These are phyloP conservation scores for Rhopilema esculentum DNA, from an alignment of 30 jellyfish, hydroid and myxozoan genomes.

Conservation along the genomic window DNA sequence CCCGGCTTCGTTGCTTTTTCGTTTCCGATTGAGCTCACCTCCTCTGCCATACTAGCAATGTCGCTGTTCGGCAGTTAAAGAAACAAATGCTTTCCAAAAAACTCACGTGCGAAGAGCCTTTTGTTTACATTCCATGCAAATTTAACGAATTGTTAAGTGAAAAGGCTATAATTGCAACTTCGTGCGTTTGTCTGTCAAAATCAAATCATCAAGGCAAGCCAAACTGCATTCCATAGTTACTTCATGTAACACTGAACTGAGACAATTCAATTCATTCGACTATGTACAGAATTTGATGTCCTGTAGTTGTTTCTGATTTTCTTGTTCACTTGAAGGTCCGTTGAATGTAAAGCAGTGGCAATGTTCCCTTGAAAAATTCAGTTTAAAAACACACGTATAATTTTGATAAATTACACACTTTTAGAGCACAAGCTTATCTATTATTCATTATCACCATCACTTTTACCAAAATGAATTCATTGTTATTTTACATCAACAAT, in stretches of 20 bases:
- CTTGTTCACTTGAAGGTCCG: not conserved
- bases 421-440: not conserved
- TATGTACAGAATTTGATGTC: not conserved
- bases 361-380: not conserved
- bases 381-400: not conserved
- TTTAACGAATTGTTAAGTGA: not conserved
- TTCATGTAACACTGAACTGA: not conserved
- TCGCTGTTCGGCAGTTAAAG: not conserved
- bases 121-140: constrained; percentile 1
- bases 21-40: constrained; percentile 35
- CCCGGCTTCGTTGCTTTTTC: constrained; percentile 33
- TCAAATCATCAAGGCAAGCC: not conserved
- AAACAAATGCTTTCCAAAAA: not conserved
- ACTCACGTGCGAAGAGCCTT: not conserved
- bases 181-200: not conserved
- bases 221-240: not conserved
- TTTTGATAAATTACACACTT: not conserved
- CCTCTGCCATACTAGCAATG: constrained; percentile 39
- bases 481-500: not conserved
- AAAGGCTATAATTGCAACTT: not conserved
- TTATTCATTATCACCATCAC: not conserved
- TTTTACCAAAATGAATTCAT: not conserved
- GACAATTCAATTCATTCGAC: not conserved
- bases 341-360: too few species aligned
- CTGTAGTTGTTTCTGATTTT: not conserved